Evolutionary conservation across 2,888 invertebrate species (phyloP), one percentile per base, ranked within the genome.

Genomic region (Suillia variegata): DNA sequence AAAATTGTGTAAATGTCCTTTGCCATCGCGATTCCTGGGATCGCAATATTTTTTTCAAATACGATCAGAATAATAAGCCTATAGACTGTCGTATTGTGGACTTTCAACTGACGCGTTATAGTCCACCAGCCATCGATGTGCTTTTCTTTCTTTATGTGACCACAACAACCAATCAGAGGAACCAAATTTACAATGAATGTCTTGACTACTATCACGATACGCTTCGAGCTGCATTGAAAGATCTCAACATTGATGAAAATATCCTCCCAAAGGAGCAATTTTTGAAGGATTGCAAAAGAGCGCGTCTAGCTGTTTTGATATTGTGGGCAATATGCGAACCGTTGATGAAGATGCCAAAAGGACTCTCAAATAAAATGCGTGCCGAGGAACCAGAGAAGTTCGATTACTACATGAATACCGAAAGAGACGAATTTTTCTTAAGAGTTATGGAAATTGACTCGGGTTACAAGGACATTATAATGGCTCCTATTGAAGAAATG

Each of bases 91-190:
- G 83, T 33, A 68, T 87, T 24, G 82, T 87, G 1, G 87, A 87
- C 70, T 87, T 84, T 66, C 87, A 87, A 67, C 66, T 86, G 56
- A 69, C 82, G 1, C 80, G 85, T n/a, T 87, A 87, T 61, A 80
- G 80, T 18, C 85, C 87, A 1, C 85, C 87, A 1, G 80, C 85
- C 1, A 81, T 85, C 52, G 87, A 87, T 66, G 76, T 87, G 1
- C 72, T 84, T 6, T 80, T 81, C 22, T 70, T 84, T 18, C 70
- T 87, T 1, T 83, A 83, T 54, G 73, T 85, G 3, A 83, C 83
- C 59, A 75, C 83, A 2, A 74, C 79, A 1, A 67, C 72, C 0
- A 66, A 73, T 5, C 77, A 83, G 54, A 69, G 85, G 12, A 67
- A 78, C 1, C 54, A 71, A 2, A 70, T 83, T 50, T 73, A 80